Conservation (phyloP, 2,113 vertebrate species). For the Cervus canadensis region DNA sequence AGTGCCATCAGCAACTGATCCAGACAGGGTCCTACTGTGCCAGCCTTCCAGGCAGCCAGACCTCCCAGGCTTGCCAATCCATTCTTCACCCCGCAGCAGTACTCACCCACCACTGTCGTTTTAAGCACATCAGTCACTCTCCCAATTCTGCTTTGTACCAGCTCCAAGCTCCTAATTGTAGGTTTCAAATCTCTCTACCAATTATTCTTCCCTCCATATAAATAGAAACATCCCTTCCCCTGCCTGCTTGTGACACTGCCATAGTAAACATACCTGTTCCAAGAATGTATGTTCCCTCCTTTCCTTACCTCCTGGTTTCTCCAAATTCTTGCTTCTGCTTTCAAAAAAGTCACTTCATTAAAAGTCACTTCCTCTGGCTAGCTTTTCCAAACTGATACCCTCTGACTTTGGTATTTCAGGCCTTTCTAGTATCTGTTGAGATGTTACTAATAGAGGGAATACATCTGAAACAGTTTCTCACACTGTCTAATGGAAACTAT, state of each 20-base stretch:
- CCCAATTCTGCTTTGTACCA: constrained; percentile 37
- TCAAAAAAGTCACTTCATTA: background rate
- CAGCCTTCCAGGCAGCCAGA: background rate
- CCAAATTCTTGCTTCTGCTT: background rate
- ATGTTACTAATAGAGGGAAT: background rate
- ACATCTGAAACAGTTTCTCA: background rate
- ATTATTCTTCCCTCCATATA: constrained; percentile 18
- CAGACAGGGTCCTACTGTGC: background rate
- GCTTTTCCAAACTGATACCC: background rate
- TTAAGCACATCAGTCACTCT: constrained; percentile 54
- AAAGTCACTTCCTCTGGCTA: background rate
- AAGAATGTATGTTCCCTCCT: background rate
- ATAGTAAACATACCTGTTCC: background rate
- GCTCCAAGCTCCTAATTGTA: constrained; percentile 42
- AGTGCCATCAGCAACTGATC: background rate
- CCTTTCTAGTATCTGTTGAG: background rate
- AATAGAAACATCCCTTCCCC: constrained; percentile 25
- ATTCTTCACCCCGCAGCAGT: background rate
- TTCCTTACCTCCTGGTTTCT: background rate
- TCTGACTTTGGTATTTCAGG: background rate
- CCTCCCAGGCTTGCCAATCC: background rate
- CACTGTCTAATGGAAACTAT: background rate
- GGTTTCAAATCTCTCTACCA: constrained; percentile 32
- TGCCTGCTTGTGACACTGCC: background rate
- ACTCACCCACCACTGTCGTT: background rate